Base-by-base conservation (phyloP, 2,113 vertebrate species). In the Limanda limanda region DNA sequence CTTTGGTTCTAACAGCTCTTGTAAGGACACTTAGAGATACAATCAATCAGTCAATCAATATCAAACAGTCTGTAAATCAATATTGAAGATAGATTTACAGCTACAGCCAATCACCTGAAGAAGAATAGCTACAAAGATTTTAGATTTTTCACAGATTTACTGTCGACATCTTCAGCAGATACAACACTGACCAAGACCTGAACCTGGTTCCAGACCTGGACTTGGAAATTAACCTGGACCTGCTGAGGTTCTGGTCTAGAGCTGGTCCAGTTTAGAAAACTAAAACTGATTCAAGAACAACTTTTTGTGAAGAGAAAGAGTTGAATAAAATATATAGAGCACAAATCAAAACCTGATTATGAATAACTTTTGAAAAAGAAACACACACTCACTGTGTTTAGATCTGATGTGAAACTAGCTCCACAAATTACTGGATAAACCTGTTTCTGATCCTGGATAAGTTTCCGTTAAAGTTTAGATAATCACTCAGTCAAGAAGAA, bases 1-100 rank as follows among this genome's bases (percentile, higher is more conserved):
- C 81, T 87, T 87, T 87, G 82, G 76, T 85, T 51, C 68, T 68
- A 79, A 17, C 78, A 56, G 62, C 51, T 54, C 20, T 51, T 14
- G 55, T 64, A 70, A 79, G 70, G 59, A 75, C 75, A 76, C 76
- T 57, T 78, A 13, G 17, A 68, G 24, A 67, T 64, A 71, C 72
- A 72, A 40, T 74, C 54, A 76, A 56, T 42, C 35, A 37, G 35
- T 37, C 35, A 37, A 31, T 35, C 35, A 35, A 35, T 35, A 7
- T 35, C 5, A 37, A 37, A 9, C 35, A 37, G 9, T 37, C 35
- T 2, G 8, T 37, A 8, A 37, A 37, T 37, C 35, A 18, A 48
- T 48, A 48, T 17, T 48, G 17, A 42, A 42, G 12, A 13, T 18
- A 52, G 7, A 57, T 7, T 6, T 54, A 15, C 18, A 51, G 48